Conservation (phyloP, 2,888 invertebrate genomes). For the Kuschelorhynchus macadamiae region DNA sequence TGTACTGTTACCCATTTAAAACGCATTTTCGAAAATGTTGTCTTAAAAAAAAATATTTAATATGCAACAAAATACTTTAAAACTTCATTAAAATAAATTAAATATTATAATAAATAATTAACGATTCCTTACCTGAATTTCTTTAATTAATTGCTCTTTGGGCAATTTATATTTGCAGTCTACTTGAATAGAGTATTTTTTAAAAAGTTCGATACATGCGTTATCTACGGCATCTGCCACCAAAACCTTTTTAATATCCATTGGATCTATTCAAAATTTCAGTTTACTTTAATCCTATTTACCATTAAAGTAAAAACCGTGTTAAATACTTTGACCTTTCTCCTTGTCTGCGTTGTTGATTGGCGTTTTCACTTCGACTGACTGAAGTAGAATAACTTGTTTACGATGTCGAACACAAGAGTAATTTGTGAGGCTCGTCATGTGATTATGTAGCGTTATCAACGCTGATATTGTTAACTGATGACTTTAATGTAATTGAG, state of each 20-base stretch:
- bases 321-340: constrained; percentile 16
- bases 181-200: constrained; percentile 83
- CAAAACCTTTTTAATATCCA: constrained; percentile 84
- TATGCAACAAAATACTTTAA: too few species aligned
- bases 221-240: constrained; percentile 94
- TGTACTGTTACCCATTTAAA: too few species aligned
- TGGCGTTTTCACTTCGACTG: constrained; percentile 9
- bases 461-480: too few species aligned
- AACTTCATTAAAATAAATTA: too few species aligned
- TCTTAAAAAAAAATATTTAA: too few species aligned
- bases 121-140: constrained; percentile 83
- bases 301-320: constrained; percentile 7
- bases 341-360: neutral
- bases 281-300: neutral
- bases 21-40: too few species aligned
- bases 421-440: too few species aligned
- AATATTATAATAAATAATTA: too few species aligned
- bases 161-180: constrained; percentile 84
- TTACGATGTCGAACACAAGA: too few species aligned
- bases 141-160: constrained; percentile 83
- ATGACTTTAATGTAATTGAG: too few species aligned
- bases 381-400: constrained; percentile 28
- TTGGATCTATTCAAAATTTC: constrained; percentile 40
- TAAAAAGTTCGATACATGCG: constrained; percentile 86
- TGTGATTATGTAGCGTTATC: too few species aligned